phyloP scores from a whole-genome alignment of 2,797 vertebrate species.

The Melanogrammus aeglefinus region DNA sequence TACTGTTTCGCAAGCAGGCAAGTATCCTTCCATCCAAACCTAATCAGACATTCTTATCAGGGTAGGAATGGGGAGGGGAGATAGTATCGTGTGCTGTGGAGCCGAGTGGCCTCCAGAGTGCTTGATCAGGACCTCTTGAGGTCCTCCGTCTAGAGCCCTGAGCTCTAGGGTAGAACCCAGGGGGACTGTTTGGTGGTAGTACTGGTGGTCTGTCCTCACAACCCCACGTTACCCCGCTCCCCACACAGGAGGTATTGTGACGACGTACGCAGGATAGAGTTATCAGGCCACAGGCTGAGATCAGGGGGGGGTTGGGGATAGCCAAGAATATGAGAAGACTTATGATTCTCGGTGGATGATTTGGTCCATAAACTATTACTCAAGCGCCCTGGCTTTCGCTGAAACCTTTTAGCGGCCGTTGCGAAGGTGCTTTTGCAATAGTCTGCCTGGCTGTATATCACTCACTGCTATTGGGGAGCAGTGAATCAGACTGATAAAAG shows the following conservation, averaged over 20 bases:
- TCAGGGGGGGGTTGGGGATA: not conserved
- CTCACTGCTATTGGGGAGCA: too few relatives aligned
- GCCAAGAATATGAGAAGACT: not conserved
- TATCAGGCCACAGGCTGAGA: not conserved
- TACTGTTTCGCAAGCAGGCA: not conserved
- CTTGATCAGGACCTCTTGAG: not conserved
- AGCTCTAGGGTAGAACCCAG: not conserved
- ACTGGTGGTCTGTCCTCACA: not conserved
- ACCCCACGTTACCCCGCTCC: too few relatives aligned
- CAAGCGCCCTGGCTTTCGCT: not conserved
- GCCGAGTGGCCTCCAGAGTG: not conserved
- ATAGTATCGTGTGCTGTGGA: not conserved
- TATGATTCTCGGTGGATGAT: not conserved
- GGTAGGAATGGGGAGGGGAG: not conserved
- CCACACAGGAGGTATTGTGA: not conserved
- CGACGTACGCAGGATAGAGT: not conserved
- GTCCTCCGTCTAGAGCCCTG: too few relatives aligned
- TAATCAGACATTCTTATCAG: not conserved
- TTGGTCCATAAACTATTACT: not conserved
- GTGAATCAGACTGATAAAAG: too few relatives aligned
- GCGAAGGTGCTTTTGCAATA: too few relatives aligned
- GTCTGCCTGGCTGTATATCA: too few relatives aligned
- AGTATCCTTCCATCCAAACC: not conserved
- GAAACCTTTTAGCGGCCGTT: not conserved
- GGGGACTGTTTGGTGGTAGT: not conserved